A percentile compares a stretch with the other conserved stretches of the same genome.
phyloP scores from a whole-genome alignment of 2,888 invertebrate genomes.

The Diarsia brunnea region DNA sequence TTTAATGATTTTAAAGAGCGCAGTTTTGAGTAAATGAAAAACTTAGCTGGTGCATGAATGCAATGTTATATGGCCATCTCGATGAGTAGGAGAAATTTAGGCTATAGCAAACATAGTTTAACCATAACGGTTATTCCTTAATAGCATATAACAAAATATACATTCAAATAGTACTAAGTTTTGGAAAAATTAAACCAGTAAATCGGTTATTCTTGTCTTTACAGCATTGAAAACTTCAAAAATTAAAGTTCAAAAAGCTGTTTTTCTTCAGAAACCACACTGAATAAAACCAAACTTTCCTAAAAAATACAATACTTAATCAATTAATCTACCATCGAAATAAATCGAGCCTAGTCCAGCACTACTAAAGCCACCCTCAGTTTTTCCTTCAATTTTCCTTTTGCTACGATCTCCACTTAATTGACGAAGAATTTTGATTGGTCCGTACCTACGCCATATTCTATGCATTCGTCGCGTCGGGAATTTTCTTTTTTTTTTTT shows the following conservation, averaged over 20 bases:
- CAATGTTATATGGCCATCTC: no score
- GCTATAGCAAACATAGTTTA: no score
- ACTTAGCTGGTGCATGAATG: no score
- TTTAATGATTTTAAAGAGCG: conserved; percentile 16
- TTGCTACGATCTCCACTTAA: conserved; percentile 89
- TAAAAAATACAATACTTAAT: no score
- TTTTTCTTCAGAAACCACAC: not conserved
- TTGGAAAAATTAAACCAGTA: not conserved
- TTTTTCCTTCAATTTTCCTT: conserved; percentile 90
- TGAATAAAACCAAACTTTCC: not conserved
- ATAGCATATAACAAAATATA: not conserved
- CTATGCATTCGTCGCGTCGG: conserved; percentile 87
- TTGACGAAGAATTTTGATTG: conserved; percentile 91
- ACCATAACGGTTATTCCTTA: not conserved
- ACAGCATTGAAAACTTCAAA: not conserved
- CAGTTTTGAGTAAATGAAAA: not conserved
- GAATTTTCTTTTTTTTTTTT: conserved; percentile 68
- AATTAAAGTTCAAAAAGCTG: not conserved
- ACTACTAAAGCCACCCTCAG: conserved; percentile 85
- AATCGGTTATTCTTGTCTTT: not conserved
- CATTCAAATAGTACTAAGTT: not conserved
- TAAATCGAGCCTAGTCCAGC: conserved; percentile 55
- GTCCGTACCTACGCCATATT: conserved; percentile 86
- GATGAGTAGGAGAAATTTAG: not conserved
- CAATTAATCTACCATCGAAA: not conserved